Evolutionary conservation across 2,113 vertebrate species (phyloP), one percentile per base, ranked within the genome.

Genomic region (Austrofundulus limnaeus): DNA sequence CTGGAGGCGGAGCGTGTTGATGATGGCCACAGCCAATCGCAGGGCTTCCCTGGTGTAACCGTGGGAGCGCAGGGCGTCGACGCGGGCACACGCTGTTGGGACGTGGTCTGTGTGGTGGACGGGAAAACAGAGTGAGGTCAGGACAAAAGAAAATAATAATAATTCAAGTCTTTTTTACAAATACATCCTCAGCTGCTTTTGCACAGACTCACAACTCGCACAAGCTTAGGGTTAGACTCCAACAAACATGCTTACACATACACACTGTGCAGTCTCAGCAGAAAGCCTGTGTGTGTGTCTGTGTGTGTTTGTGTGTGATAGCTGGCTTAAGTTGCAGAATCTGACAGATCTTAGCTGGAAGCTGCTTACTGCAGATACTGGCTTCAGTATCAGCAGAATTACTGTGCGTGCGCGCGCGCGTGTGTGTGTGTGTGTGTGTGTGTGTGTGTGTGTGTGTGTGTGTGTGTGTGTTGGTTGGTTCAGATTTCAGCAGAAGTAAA

Each of bases 11-110:
- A 99, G 90, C 1, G 97, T 99, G 87, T 96, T 98, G 87, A 98
- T 98, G 78, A 99, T 98, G 81, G 97, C 96, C 17, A 98, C 96
- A 0, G 95, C 96, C 58, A 99, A 84, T n/a, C 97, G 93, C 69
- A 99, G 92, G 34, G 97, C 97, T 85, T 99, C 97, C 79, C 96
- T 94, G 67, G 96, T 96, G 76, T 99, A 99, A 67, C 97, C 97
- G 0, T 99, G 97, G 70, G 97, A 99, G 58, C 96, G 94, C 70
- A 98, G 89, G 21, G 97, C 97, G 23, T 99, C 97, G 15, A 99
- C 97, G 1, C 97, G 94, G 41, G 97, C 97, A 2, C 97, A 99
- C 13, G 97, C 97, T 8, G 97, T 99, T 0, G 97, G 97, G 46
- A 99, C 96, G 0, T 98, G 96, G 63, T 99, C 97, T 99, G 89